Evolutionary conservation across 2,888 invertebrate species (phyloP).

Genomic region (Gymnocheta viridis): DNA sequence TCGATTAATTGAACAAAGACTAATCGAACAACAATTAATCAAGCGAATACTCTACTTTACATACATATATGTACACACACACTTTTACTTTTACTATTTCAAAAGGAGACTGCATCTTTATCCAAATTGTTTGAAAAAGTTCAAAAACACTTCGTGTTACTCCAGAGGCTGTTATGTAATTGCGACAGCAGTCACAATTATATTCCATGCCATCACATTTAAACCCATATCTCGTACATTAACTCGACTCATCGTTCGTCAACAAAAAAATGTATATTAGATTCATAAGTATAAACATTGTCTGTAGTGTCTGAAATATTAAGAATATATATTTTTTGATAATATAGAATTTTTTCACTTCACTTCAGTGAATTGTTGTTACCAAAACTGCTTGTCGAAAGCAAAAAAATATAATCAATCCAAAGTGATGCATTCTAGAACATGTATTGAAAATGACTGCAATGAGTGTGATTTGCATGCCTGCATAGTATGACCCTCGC

Average conservation of each 20-base stretch:
- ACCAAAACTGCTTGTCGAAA: not conserved
- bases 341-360: not conserved
- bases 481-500: not conserved
- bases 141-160: constrained; percentile 51
- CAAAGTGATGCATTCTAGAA: too few species aligned
- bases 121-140: constrained; percentile 65
- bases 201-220: constrained; percentile 1
- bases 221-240: not conserved
- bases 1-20: too few species aligned
- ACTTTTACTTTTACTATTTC: constrained; percentile 34
- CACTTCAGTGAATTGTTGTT: too few species aligned
- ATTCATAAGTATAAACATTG: not conserved
- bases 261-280: not conserved
- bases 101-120: constrained; percentile 47
- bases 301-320: too few species aligned
- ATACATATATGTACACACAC: not conserved
- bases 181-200: constrained; percentile 1
- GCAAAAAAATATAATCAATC: not conserved
- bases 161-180: constrained; percentile 14
- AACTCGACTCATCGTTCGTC: not conserved
- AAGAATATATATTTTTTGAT: not conserved
- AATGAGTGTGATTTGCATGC: not conserved
- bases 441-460: not conserved
- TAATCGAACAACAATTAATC: too few species aligned
- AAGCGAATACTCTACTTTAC: too few species aligned